phyloP scores from a whole-genome alignment of 2,113 vertebrate species.

The Corydoras maculifer region DNA sequence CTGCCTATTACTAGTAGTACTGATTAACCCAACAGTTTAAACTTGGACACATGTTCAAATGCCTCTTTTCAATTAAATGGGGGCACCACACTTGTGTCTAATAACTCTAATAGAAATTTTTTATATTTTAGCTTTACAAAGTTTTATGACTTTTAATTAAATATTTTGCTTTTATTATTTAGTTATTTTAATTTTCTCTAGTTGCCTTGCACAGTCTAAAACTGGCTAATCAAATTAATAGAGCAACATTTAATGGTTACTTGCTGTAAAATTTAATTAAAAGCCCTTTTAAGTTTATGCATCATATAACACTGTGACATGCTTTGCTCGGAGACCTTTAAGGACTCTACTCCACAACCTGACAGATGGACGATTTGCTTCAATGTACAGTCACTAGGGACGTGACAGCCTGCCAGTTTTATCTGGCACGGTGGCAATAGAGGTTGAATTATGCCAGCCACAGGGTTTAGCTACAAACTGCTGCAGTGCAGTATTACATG shows the following conservation, averaged over 20 bases:
- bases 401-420: conserved; percentile 3
- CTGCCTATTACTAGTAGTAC: too few species aligned
- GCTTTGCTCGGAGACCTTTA: neutral
- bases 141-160: too few species aligned
- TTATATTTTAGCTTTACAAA: too few species aligned
- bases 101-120: too few species aligned
- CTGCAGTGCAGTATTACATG: neutral
- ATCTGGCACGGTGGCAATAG: conserved; percentile 1
- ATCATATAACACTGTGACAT: conserved; percentile 6
- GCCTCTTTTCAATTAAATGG: too few species aligned
- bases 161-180: too few species aligned
- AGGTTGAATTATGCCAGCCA: neutral
- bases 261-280: neutral
- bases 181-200: too few species aligned
- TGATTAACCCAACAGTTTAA: too few species aligned
- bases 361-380: conserved; percentile 20
- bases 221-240: too few species aligned
- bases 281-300: neutral
- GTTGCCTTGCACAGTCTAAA: too few species aligned
- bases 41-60: too few species aligned
- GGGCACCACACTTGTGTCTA: too few species aligned
- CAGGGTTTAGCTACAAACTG: neutral
- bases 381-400: conserved; percentile 23
- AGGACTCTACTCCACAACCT: neutral
- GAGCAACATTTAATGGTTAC: neutral